Conservation (phyloP, 2,113 vertebrate genomes). For the Petrocephalus microphthalmus region DNA sequence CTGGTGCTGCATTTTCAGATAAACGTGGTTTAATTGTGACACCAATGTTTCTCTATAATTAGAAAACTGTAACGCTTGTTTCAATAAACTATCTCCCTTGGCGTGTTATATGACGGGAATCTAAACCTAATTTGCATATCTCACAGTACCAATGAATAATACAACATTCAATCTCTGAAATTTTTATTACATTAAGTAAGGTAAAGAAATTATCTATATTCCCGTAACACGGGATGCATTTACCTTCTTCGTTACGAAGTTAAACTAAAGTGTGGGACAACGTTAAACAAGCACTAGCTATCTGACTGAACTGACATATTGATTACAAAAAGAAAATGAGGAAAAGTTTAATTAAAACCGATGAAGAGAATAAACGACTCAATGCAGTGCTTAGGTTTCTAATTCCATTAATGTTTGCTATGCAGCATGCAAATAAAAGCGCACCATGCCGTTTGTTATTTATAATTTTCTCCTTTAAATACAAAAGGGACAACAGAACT, state of each 20-base stretch:
- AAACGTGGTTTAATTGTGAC: neutral
- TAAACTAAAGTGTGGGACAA: neutral
- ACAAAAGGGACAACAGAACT: neutral
- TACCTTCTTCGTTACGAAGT: neutral
- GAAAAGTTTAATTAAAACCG: neutral
- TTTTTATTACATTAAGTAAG: neutral
- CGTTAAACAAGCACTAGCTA: neutral
- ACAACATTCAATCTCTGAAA: neutral
- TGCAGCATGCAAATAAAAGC: neutral
- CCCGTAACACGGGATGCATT: neutral
- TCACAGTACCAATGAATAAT: neutral
- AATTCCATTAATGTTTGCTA: constrained; percentile 2
- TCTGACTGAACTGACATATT: neutral
- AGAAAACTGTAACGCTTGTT: neutral
- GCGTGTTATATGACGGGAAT: neutral
- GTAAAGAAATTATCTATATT: neutral
- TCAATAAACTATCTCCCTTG: neutral
- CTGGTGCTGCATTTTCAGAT: neutral
- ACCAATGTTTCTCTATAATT: neutral
- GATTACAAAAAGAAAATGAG: neutral
- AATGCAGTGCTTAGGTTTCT: neutral
- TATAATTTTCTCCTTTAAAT: constrained; percentile 10
- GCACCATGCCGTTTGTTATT: neutral
- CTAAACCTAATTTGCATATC: neutral
- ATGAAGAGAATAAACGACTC: neutral